A percentile compares a stretch with the other conserved stretches of the same genome.
These are phyloP conservation scores for Callipepla squamata DNA, from an alignment of 2,113 vertebrate genomes.

Conservation along the genomic window DNA sequence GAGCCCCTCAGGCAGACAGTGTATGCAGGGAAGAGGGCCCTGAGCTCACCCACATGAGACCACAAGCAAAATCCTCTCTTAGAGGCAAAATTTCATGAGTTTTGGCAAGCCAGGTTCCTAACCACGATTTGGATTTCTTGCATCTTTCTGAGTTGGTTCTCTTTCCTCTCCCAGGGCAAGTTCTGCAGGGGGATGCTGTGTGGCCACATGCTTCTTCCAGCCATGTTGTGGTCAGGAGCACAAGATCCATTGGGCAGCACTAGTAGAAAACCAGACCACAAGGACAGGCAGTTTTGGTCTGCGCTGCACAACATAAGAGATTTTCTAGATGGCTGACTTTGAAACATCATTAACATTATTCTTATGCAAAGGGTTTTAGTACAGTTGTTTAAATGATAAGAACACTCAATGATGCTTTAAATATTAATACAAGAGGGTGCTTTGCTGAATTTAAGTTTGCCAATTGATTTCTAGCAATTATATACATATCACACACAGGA, in stretches of 20 bases:
- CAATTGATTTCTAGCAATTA: background rate
- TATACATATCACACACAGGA: background rate
- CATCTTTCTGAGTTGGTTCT: background rate
- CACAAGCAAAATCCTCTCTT: background rate
- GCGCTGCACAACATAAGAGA: rapidly evolving
- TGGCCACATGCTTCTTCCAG: background rate
- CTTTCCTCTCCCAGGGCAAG: background rate
- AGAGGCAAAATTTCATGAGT: background rate
- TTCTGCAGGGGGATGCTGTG: background rate
- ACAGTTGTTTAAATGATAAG: constrained; percentile 17
- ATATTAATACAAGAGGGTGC: constrained; percentile 30
- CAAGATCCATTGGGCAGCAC: rapidly evolving
- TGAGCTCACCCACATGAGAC: background rate
- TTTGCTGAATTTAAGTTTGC: constrained; percentile 6
- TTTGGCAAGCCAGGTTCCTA: background rate
- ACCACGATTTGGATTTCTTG: background rate
- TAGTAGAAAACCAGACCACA: background rate
- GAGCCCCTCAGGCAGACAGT: rapidly evolving
- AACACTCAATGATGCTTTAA: constrained; percentile 27
- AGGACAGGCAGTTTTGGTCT: background rate
- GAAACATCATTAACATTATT: constrained; percentile 5
- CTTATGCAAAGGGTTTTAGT: background rate
- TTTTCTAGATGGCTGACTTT: background rate
- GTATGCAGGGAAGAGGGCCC: background rate
- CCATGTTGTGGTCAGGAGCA: rapidly evolving